phyloP scores from a whole-genome alignment of 2,113 vertebrate genomes.

The Promerops cafer region DNA sequence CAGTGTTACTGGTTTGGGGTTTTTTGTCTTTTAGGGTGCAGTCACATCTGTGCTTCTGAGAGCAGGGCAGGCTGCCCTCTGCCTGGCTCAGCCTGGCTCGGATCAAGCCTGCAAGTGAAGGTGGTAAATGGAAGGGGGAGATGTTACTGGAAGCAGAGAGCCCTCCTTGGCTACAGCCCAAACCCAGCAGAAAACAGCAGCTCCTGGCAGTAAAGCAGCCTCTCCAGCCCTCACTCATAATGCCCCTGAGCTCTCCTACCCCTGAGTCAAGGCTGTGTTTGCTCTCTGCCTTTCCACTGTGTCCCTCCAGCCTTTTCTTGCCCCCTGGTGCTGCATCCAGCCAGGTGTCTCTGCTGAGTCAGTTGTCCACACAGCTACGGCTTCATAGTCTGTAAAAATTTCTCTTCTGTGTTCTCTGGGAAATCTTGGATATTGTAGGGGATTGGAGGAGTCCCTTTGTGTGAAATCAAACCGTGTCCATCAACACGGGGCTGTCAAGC shows the following conservation, averaged over 20 bases:
- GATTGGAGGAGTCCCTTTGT: neutral
- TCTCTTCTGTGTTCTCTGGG: neutral
- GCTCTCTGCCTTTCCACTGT: neutral
- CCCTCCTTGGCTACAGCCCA: neutral
- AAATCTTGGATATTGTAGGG: neutral
- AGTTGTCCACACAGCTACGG: neutral
- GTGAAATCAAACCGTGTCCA: neutral
- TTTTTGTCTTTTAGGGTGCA: neutral
- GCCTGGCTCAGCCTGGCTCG: neutral
- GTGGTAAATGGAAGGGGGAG: too few species aligned
- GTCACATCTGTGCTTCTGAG: neutral
- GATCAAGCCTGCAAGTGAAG: neutral
- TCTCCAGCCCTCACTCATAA: fast-evolving
- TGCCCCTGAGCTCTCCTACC: too few species aligned
- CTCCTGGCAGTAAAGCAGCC: neutral
- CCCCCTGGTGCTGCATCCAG: fast-evolving
- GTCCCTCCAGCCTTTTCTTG: neutral
- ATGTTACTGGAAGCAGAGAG: neutral
- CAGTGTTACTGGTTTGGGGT: fast-evolving
- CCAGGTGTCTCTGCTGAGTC: neutral
- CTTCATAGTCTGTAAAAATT: neutral
- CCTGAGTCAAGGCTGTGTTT: neutral
- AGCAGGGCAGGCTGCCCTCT: neutral
- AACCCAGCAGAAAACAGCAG: neutral
- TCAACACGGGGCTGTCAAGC: neutral